A percentile compares a stretch with the other conserved stretches of the same genome.
Conservation (phyloP, 2,113 vertebrate genomes). For the Trochalopteron elliotii region DNA sequence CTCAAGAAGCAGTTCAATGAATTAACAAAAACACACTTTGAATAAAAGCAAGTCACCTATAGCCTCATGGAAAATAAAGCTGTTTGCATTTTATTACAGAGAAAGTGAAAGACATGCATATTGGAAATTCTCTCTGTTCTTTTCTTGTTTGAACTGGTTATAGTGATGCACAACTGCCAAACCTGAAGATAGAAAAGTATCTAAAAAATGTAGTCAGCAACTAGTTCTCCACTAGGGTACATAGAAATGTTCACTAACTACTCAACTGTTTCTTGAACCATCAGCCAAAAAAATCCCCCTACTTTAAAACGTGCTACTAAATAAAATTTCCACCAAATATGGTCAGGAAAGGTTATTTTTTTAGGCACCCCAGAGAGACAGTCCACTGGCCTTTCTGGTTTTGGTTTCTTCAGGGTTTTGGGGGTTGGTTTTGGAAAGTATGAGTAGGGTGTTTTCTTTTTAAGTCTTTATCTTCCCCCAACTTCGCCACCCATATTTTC, state of each 20-base stretch:
- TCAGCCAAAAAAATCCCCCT: background rate
- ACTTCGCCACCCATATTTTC: background rate
- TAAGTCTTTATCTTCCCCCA: background rate
- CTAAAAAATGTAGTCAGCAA: background rate
- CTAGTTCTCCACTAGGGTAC: background rate
- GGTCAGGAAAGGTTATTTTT: background rate
- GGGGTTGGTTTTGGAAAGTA: background rate
- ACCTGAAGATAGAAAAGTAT: background rate
- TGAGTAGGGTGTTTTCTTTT: background rate
- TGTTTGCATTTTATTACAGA: conserved; percentile 5
- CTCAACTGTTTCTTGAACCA: background rate
- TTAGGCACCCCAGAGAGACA: background rate
- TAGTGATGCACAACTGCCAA: background rate
- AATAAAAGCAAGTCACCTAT: conserved; percentile 27
- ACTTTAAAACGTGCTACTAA: background rate
- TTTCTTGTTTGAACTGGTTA: conserved; percentile 36
- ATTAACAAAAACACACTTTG: background rate
- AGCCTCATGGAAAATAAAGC: conserved; percentile 15
- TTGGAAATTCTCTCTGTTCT: conserved; percentile 27
- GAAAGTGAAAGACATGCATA: background rate
- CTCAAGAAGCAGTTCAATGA: background rate
- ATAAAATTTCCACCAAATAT: background rate
- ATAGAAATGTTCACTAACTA: background rate
- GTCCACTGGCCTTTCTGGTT: background rate
- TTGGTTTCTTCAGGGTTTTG: background rate